Conservation (phyloP, 2,113 vertebrate species). For the Haemorhous mexicanus region DNA sequence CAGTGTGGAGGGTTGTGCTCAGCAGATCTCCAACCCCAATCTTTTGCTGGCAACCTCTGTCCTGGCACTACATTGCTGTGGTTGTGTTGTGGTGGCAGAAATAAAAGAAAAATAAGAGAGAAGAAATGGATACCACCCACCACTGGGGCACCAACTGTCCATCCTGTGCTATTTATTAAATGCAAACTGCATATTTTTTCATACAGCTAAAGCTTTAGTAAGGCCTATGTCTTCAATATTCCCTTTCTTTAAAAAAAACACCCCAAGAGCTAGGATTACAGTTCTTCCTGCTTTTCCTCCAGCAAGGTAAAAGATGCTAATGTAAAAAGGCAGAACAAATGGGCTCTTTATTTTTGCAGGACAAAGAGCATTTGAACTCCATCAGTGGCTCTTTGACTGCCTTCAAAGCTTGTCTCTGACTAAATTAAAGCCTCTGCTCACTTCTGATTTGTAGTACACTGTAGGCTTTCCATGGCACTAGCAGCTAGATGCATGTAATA, state of each 20-base stretch:
- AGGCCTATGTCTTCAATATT: neutral
- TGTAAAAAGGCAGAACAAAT: slow-evolving; percentile 39
- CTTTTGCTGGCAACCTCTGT: neutral
- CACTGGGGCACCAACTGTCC: neutral
- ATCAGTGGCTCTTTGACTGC: slow-evolving; percentile 56
- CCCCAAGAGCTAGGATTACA: neutral
- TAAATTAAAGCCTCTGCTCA: slow-evolving; percentile 35
- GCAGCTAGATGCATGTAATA: neutral
- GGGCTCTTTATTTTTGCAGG: slow-evolving; percentile 34
- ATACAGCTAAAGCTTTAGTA: neutral
- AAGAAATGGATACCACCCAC: neutral
- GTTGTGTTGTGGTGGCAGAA: neutral
- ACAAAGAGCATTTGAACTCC: slow-evolving; percentile 56
- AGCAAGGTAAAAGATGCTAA: slow-evolving; percentile 43
- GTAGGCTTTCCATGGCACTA: neutral
- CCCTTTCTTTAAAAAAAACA: neutral
- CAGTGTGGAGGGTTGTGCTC: neutral
- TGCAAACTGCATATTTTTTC: neutral
- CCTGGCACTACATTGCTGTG: rapidly evolving
- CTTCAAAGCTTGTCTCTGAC: slow-evolving; percentile 47
- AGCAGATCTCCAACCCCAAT: neutral
- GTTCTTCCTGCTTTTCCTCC: neutral
- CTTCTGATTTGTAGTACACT: neutral
- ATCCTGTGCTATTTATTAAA: neutral
- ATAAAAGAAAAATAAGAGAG: neutral